Base-by-base conservation (phyloP, 1,140 invertebrate species). In the Uloborus diversus region DNA sequence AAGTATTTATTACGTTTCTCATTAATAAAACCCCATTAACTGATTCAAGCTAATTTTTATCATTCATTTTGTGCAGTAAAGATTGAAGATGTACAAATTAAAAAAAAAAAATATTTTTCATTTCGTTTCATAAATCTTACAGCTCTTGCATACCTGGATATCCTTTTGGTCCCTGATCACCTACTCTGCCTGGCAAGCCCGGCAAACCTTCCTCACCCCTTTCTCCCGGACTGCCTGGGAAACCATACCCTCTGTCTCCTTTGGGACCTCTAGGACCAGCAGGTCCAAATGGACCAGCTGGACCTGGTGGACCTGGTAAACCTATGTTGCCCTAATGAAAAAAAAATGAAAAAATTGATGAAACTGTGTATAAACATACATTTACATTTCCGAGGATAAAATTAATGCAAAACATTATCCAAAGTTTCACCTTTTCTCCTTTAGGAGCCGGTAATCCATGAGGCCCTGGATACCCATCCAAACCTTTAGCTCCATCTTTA, bases 361-460 rank as follows among this genome's bases (percentile, higher is more conserved):
- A 56, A 61, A 5, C 92, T 93, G 75, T 86, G 85, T 82, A 91
- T 89, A 80, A 94, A 93, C 7, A 87, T 86, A 1, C 1, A 47
- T 47, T 47, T 47, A n/a, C n/a, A n/a, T n/a, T n/a, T n/a, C n/a
- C n/a, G n/a, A n/a, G n/a, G n/a, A n/a, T n/a, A n/a, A n/a, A n/a
- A n/a, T n/a, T n/a, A n/a, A n/a, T n/a, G n/a, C n/a, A n/a, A n/a
- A n/a, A n/a, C n/a, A n/a, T n/a, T n/a, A n/a, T n/a, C n/a, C n/a
- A n/a, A n/a, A n/a, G n/a, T n/a, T 93, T 94, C 7, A 88, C 82
- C 13, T 81, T 56, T 33, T 86, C 89, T 57, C 90, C 89, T 37
- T 93, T 93, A 61, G 89, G 88, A 0, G 93, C 94, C 3, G 92
- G 91, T 61, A 90, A 88, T 69, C 94, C 94, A 82, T 91, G 91